These are phyloP conservation scores for Cerceris ruficornis DNA, from an alignment of 2,888 invertebrate species.

Conservation along the genomic window DNA sequence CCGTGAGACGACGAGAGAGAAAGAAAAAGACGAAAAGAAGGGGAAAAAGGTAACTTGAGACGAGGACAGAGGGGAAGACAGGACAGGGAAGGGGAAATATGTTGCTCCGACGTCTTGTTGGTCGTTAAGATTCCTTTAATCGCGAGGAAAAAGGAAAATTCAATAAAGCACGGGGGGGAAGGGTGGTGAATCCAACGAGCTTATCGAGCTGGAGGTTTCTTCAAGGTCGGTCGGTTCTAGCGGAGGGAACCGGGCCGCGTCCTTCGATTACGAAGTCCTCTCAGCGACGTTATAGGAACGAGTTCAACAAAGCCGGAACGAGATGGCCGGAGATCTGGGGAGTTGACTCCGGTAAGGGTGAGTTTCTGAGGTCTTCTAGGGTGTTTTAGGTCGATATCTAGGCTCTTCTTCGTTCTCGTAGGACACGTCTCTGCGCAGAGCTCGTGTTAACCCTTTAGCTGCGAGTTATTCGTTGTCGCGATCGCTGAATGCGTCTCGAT, in stretches of 20 bases:
- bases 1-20: neutral
- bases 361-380: constrained; percentile 58
- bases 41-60: too few species aligned
- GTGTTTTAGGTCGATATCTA: neutral
- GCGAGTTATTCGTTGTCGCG: too few species aligned
- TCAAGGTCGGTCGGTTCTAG: constrained; percentile 68
- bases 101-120: neutral
- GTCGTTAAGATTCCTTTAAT: neutral
- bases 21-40: neutral
- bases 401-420: constrained; percentile 12
- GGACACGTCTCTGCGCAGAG: neutral
- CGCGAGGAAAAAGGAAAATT: constrained; percentile 13
- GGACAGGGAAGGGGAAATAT: neutral
- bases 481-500: too few species aligned
- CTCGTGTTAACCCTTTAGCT: too few species aligned
- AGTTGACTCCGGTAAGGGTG: constrained; percentile 79
- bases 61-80: too few species aligned
- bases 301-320: constrained; percentile 64
- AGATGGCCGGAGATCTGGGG: constrained; percentile 76
- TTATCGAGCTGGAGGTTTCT: constrained; percentile 50
- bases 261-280: constrained; percentile 52
- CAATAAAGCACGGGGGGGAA: neutral
- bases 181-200: constrained; percentile 7
- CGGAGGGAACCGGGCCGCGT: constrained; percentile 54
- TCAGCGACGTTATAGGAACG: constrained; percentile 45